Percentiles rank a stretch among this genome's conserved stretches.
Conservation (phyloP, 2,797 vertebrate genomes). For the Galaxias olidus region DNA sequence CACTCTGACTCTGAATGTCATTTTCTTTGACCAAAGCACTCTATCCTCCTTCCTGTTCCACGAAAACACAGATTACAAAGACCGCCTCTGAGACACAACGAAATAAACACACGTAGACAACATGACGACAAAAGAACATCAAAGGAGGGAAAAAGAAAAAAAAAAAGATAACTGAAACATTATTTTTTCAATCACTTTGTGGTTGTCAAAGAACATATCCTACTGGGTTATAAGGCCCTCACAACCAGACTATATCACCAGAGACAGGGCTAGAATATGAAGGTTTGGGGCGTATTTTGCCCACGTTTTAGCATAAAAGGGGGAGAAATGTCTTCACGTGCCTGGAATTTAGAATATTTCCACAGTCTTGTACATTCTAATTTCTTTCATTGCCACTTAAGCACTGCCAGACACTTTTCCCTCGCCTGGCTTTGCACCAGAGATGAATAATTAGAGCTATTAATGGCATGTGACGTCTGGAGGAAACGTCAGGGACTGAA, state of each 20-base stretch:
- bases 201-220: background rate
- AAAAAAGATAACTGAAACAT: background rate
- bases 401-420: conserved; percentile 13
- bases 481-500: no score
- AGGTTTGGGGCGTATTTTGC: background rate
- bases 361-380: conserved; percentile 22
- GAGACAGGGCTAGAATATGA: background rate
- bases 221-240: background rate
- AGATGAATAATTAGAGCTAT: conserved; percentile 36
- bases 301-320: background rate
- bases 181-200: background rate
- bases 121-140: no score
- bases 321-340: background rate
- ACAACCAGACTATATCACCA: background rate
- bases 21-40: conserved; percentile 19
- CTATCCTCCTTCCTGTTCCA: conserved; percentile 2
- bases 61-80: background rate
- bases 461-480: conserved; percentile 3
- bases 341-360: conserved; percentile 1
- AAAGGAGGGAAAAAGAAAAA: background rate
- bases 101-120: no score
- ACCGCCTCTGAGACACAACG: no score
- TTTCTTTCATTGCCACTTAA: conserved; percentile 24
- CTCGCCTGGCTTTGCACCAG: conserved; percentile 17
- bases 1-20: conserved; percentile 38